Evolutionary conservation across 2,888 invertebrate species (phyloP).

Genomic region (Cremastobaeus sp.): DNA sequence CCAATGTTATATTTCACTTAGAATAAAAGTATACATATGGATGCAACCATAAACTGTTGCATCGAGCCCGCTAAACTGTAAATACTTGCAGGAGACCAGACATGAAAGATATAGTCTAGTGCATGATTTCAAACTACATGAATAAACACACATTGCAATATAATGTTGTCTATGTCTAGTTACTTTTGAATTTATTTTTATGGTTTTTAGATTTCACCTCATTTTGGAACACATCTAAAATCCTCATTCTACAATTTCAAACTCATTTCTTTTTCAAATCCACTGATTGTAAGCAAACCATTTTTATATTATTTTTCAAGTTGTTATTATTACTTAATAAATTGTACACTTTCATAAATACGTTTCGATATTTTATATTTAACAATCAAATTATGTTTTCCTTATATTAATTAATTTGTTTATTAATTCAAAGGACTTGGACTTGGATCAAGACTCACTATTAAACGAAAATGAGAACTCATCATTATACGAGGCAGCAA

Average conservation of each 20-base stretch:
- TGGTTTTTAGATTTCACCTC: too few relatives aligned
- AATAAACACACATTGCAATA: constrained; percentile 16
- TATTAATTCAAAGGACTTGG: constrained; percentile 12
- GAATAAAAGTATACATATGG: constrained; percentile 31
- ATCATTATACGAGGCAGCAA: constrained; percentile 10
- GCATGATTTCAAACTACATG: constrained; percentile 17
- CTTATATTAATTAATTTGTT: background rate
- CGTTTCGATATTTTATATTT: background rate
- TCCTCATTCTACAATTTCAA: too few relatives aligned
- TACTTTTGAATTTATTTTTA: background rate
- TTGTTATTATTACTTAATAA: too few relatives aligned
- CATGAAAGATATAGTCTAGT: constrained; percentile 33
- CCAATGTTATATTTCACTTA: constrained; percentile 25
- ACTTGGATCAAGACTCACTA: constrained; percentile 29
- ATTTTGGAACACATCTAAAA: too few relatives aligned
- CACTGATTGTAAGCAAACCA: too few relatives aligned
- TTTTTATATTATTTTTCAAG: too few relatives aligned
- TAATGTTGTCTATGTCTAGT: constrained; percentile 7
- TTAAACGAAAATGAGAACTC: constrained; percentile 31
- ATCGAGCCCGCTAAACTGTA: constrained; percentile 33
- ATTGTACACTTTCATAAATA: too few relatives aligned
- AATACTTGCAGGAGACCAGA: constrained; percentile 20
- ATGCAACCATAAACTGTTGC: constrained; percentile 34
- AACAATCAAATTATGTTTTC: background rate
- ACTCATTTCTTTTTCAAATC: too few relatives aligned